Conservation (phyloP, 2,797 vertebrate genomes). For the Hippoglossus hippoglossus region DNA sequence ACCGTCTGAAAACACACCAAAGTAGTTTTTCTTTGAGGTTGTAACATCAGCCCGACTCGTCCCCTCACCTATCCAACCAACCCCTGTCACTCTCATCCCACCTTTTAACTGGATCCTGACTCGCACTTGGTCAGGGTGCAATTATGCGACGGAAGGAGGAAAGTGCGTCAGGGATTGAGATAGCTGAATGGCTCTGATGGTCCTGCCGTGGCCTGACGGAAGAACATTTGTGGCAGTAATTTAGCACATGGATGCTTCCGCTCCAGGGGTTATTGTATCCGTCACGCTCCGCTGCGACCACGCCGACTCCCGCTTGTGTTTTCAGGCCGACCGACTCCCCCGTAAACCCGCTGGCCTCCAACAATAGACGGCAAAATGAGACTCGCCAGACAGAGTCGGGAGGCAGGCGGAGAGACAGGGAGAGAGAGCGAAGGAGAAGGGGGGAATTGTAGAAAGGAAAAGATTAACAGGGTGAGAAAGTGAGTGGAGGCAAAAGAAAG, state of each 20-base stretch:
- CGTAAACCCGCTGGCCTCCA: conserved; percentile 54
- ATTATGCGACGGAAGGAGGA: conserved; percentile 66
- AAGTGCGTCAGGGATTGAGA: conserved; percentile 49
- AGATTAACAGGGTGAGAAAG: conserved; percentile 53
- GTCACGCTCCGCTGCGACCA: conserved; percentile 64
- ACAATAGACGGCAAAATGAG: conserved; percentile 63
- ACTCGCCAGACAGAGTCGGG: conserved; percentile 36
- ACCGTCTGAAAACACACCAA: background rate
- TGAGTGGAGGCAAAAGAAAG: conserved; percentile 24
- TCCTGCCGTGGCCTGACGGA: conserved; percentile 60
- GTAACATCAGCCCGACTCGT: background rate
- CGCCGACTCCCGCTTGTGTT: conserved; percentile 66
- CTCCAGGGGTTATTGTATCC: conserved; percentile 79
- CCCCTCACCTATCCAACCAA: background rate
- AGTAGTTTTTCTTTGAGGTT: conserved; percentile 8
- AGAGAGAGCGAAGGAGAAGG: background rate
- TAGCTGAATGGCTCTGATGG: conserved; percentile 61
- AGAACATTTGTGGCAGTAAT: conserved; percentile 81
- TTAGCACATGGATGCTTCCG: conserved; percentile 81
- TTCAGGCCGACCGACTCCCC: conserved; percentile 48
- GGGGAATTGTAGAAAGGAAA: conserved; percentile 28
- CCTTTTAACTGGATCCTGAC: conserved; percentile 43
- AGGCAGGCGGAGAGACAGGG: background rate
- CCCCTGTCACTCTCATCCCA: conserved; percentile 43
- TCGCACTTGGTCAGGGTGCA: conserved; percentile 44